These are phyloP conservation scores for Neoseiulus cucumeris DNA, from an alignment of 1,140 invertebrate species.

Conservation along the genomic window DNA sequence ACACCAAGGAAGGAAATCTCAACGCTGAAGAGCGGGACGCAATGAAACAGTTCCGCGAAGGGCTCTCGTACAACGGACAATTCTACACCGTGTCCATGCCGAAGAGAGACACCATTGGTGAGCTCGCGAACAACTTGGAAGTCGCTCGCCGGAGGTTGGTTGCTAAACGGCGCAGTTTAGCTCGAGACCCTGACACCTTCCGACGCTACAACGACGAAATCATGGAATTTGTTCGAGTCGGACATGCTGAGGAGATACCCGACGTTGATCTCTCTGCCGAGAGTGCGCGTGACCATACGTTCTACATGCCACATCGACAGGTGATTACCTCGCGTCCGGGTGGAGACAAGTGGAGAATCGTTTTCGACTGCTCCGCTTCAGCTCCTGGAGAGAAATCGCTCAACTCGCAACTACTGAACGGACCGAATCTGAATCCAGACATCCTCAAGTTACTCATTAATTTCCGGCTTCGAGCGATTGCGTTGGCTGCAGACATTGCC, in stretches of 20 bases:
- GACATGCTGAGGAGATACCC: not conserved
- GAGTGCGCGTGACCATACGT: not conserved
- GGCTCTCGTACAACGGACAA: not conserved
- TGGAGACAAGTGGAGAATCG: not conserved
- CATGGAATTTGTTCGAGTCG: not conserved
- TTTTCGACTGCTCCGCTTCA: not conserved
- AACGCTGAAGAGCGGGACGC: not conserved
- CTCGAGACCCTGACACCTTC: not conserved
- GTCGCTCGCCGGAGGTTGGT: not conserved
- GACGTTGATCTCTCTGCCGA: not conserved
- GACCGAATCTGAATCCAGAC: not conserved
- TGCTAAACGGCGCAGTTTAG: not conserved
- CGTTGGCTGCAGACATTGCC: not conserved
- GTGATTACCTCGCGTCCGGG: not conserved
- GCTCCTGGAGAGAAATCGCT: not conserved
- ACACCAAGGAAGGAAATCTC: not conserved
- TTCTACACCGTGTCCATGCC: not conserved
- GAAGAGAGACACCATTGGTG: not conserved
- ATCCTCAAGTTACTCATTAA: not conserved
- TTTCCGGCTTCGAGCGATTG: not conserved
- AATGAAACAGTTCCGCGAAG: not conserved
- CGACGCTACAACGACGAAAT: not conserved
- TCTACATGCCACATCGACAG: not conserved
- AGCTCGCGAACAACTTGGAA: not conserved
- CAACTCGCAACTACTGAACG: conserved; percentile 5